Evolutionary conservation across 2,797 vertebrate species (phyloP), one percentile per base, ranked within the genome.

Genomic region (Oryzias sinensis): DNA sequence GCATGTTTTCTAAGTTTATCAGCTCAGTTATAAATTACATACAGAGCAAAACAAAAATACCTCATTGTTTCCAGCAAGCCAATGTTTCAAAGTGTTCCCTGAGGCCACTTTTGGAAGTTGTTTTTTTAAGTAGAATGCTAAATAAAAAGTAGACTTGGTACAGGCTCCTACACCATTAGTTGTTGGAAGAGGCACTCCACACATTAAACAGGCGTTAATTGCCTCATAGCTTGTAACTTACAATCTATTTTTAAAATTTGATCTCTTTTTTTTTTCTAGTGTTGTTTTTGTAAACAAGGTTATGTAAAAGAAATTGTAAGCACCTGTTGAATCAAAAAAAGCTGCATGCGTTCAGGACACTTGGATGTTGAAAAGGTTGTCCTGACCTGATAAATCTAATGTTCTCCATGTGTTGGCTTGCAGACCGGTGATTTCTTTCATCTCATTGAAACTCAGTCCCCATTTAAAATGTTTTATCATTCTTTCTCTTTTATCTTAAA

Each of bases 131-230:
- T 71, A 52, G 70, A 86, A 65, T 41, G 66, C 72, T 74, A 86
- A 82, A 89, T 91, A 91, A 92, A 91, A 75, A 62, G 54, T 65
- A 77, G 59, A 45, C 75, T 75, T 77, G 85, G 72, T 84, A 43
- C 80, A 79, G 65, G 56, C 83, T 77, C 72, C 59, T 74, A 78
- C 82, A 85, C 81, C 83, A 85, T 88, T 84, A 89, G 33, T 54
- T 78, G 72, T 77, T 64, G 82, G 82, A 67, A 66, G 58, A 75
- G 79, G 77, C 78, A 50, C 72, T 76, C 77, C 16, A 53, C 86
- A 81, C 70, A 81, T 76, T 16, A 53, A 84, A 81, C 67, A 82
- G 84, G 82, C 76, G 79, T 83, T 89, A 88, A 88, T 82, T 85
- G 81, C 71, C 63, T 74, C 3, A 33, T 50, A 76, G 72, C 72